Evolutionary conservation across 1,140 invertebrate genomes (phyloP).

Genomic region (Procambarus virginalis): DNA sequence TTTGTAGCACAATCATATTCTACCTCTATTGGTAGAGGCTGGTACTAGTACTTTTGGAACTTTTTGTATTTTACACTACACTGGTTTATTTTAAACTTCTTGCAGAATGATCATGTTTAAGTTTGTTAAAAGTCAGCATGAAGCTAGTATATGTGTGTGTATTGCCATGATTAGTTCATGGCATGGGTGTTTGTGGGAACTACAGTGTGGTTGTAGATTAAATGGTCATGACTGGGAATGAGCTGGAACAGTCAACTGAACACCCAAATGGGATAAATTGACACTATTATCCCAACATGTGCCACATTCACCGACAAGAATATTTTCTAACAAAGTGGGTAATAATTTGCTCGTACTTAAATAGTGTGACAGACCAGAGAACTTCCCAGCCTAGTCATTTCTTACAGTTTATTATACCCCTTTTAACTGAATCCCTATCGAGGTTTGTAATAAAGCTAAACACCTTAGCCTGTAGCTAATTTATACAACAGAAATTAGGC

Average conservation of each 20-base stretch:
- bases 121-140: too few species aligned
- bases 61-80: too few species aligned
- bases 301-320: neutral
- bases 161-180: neutral
- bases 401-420: neutral
- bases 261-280: neutral
- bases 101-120: too few species aligned
- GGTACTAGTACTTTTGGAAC: too few species aligned
- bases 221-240: neutral
- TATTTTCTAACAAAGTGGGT: neutral
- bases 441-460: slow-evolving; percentile 12
- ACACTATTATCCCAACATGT: neutral
- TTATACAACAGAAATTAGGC: neutral
- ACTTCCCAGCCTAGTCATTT: neutral
- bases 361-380: neutral
- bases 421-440: neutral
- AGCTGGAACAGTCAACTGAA: neutral
- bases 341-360: neutral
- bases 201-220: neutral
- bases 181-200: neutral
- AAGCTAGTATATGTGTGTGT: neutral
- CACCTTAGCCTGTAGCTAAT: neutral
- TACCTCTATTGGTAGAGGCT: too few species aligned
- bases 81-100: too few species aligned
- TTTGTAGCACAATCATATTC: too few species aligned